Percentiles rank a stretch among this genome's conserved stretches.
phyloP scores from a whole-genome alignment of 2,113 vertebrate species.

The Hoplias malabaricus region DNA sequence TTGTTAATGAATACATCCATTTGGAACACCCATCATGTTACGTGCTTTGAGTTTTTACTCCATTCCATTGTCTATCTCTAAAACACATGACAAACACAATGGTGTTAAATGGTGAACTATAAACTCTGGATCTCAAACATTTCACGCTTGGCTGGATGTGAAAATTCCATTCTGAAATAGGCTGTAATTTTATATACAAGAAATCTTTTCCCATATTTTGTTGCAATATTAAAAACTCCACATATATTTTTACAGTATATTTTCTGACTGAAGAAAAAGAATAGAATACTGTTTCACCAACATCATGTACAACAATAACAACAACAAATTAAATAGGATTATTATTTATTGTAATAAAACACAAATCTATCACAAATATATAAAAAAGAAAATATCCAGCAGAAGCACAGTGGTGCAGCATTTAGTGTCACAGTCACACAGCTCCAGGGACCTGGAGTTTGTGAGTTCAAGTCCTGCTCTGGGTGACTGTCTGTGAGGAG shows the following conservation, averaged over 20 bases:
- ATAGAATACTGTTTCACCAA: not conserved
- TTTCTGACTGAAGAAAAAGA: not conserved
- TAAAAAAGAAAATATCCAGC: not conserved
- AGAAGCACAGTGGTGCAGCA: too few species aligned
- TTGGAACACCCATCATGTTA: too few species aligned
- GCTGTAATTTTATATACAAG: not conserved
- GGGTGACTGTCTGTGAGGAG: too few species aligned
- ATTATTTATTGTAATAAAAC: not conserved
- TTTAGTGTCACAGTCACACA: too few species aligned
- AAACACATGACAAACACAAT: not conserved
- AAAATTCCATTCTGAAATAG: not conserved
- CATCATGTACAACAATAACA: not conserved
- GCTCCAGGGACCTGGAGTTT: too few species aligned
- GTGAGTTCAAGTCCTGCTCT: too few species aligned
- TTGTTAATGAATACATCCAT: too few species aligned
- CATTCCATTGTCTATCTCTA: not conserved
- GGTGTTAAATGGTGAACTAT: not conserved
- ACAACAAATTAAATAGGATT: not conserved
- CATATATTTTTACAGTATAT: not conserved
- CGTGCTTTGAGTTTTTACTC: too few species aligned
- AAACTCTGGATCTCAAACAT: not conserved
- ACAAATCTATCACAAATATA: not conserved
- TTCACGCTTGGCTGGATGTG: slow-evolving; percentile 29
- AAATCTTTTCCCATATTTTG: not conserved
- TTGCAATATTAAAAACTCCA: not conserved